phyloP scores from a whole-genome alignment of 1,140 invertebrate species.

The Diachasma alloeum region DNA sequence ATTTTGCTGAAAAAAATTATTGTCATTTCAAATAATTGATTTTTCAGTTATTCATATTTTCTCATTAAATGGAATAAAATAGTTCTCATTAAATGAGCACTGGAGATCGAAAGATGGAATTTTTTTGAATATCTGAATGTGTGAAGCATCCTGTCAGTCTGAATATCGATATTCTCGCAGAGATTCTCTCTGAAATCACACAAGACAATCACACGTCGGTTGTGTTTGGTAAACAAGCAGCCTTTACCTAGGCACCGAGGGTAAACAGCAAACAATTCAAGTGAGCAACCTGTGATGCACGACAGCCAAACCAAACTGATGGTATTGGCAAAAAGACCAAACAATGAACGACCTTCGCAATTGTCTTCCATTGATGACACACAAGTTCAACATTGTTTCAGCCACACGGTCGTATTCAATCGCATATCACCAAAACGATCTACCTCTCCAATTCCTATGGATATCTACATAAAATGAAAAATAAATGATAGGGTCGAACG shows the following conservation, averaged over 20 bases:
- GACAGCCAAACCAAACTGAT: not conserved
- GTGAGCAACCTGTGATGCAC: not conserved
- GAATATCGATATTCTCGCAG: not conserved
- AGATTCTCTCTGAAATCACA: not conserved
- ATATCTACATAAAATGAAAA: too few relatives aligned
- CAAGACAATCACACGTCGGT: constrained; percentile 1
- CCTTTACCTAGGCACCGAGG: not conserved
- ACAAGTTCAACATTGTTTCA: not conserved
- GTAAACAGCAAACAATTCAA: not conserved
- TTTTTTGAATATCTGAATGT: not conserved
- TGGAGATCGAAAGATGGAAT: too few relatives aligned
- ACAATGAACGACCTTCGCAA: not conserved
- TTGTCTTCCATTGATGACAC: not conserved
- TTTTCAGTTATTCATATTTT: too few relatives aligned
- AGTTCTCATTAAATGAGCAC: too few relatives aligned
- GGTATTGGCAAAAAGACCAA: not conserved
- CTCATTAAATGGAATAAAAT: too few relatives aligned
- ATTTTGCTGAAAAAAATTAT: too few relatives aligned
- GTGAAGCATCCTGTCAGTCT: not conserved
- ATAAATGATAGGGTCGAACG: too few relatives aligned
- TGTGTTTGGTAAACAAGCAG: not conserved
- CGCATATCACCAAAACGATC: not conserved
- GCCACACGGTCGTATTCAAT: not conserved
- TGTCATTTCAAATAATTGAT: too few relatives aligned
- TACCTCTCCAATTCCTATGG: too few relatives aligned